A percentile compares a stretch with the other conserved stretches of the same genome.
Evolutionary conservation across 2,113 vertebrate species (phyloP).

Genomic region (Mungos mungo): DNA sequence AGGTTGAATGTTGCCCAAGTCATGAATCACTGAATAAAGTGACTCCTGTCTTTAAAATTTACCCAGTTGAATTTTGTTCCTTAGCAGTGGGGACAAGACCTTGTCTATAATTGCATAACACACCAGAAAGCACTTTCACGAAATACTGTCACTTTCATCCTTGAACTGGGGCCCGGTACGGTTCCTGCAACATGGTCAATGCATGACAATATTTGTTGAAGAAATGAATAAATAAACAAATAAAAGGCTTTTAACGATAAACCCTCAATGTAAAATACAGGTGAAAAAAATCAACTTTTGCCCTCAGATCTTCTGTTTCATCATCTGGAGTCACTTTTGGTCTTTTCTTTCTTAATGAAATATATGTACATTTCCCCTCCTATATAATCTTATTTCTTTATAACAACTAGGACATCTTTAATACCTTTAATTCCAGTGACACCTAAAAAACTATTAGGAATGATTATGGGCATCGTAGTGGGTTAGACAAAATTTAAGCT

Average conservation of each 20-base stretch:
- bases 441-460: background rate
- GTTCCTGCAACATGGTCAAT: background rate
- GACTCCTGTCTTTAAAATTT: background rate
- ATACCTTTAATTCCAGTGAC: background rate
- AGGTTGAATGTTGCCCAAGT: background rate
- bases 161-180: background rate
- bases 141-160: background rate
- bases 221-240: background rate
- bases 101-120: background rate
- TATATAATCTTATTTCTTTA: background rate
- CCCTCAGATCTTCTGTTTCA: background rate
- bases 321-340: background rate
- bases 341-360: background rate
- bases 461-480: background rate
- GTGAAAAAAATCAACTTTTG: background rate
- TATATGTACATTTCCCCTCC: background rate
- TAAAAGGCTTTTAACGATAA: background rate
- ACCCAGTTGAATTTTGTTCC: background rate
- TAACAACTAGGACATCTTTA: background rate
- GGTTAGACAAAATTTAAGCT: background rate
- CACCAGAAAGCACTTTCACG: background rate
- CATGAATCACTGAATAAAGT: background rate
- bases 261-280: background rate
- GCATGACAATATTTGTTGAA: background rate
- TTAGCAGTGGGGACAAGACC: background rate